phyloP scores from a whole-genome alignment of 2,113 vertebrate species.

The Jaculus jaculus region DNA sequence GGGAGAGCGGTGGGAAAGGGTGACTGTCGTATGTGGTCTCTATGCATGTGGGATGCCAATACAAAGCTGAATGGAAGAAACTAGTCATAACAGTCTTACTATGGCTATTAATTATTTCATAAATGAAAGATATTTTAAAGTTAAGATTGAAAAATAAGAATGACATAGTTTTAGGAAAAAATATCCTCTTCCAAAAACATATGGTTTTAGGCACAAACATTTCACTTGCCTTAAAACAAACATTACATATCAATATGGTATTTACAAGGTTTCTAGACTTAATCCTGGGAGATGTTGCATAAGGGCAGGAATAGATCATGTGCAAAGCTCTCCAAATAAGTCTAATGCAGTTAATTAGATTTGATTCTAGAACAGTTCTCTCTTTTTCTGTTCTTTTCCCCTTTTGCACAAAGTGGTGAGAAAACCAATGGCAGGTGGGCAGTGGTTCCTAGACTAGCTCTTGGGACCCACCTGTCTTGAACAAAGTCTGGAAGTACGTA shows the following conservation, averaged over 20 bases:
- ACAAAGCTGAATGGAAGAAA: too few relatives aligned
- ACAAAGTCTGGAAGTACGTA: conserved; percentile 19
- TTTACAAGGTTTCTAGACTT: not conserved
- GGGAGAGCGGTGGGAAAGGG: too few relatives aligned
- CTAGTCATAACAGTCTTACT: not conserved
- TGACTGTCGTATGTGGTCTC: too few relatives aligned
- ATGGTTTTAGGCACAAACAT: not conserved
- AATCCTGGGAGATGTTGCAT: not conserved
- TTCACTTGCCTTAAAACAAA: not conserved
- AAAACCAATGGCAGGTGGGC: not conserved
- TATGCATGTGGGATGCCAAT: too few relatives aligned
- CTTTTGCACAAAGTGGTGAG: not conserved
- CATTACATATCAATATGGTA: too few relatives aligned
- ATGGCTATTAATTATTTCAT: not conserved
- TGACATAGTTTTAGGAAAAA: conserved; percentile 3
- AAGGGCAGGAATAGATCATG: not conserved
- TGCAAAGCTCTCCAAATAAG: not conserved
- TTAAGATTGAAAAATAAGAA: conserved; percentile 2
- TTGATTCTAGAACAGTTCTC: not conserved
- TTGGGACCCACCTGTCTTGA: not conserved
- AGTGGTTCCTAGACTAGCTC: not conserved
- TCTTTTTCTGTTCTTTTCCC: not conserved
- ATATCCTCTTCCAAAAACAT: not conserved
- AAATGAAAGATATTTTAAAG: not conserved
- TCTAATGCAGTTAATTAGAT: not conserved